Conservation (phyloP, 2,888 invertebrate species). For the Xylocampa areola region DNA sequence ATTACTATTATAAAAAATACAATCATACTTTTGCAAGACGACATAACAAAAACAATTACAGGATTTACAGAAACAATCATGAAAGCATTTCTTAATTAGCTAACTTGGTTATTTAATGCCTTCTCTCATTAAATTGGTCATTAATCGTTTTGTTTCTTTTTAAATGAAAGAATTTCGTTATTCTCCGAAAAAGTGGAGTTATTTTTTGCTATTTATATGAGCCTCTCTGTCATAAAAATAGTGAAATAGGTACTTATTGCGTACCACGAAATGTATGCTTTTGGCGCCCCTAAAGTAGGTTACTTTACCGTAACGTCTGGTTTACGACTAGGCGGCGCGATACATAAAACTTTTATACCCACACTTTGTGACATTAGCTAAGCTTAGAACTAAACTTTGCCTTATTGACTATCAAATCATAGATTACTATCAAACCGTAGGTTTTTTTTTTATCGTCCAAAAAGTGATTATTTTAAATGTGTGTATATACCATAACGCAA, state of each 20-base stretch:
- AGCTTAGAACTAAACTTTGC: constrained; percentile 51
- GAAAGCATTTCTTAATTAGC: constrained; percentile 9
- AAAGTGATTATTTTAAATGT: too few relatives aligned
- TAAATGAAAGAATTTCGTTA: constrained; percentile 7
- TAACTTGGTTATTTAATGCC: constrained; percentile 1
- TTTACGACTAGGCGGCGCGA: constrained; percentile 71
- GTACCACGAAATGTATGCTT: constrained; percentile 53
- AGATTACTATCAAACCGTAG: constrained; percentile 31
- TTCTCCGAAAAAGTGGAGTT: not conserved
- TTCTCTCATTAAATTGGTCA: constrained; percentile 19
- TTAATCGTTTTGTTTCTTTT: constrained; percentile 18
- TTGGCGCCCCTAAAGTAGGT: constrained; percentile 64
- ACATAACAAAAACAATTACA: constrained; percentile 27
- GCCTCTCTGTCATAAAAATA: constrained; percentile 30
- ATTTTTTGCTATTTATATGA: not conserved
- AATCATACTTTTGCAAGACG: constrained; percentile 2
- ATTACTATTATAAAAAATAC: constrained; percentile 24
- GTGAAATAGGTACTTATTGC: constrained; percentile 45
- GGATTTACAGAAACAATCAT: constrained; percentile 1
- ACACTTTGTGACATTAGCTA: constrained; percentile 67
- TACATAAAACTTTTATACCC: constrained; percentile 74
- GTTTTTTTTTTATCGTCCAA: constrained; percentile 29
- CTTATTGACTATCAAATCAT: constrained; percentile 38
- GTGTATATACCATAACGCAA: too few relatives aligned
- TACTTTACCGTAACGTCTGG: constrained; percentile 61